Conservation (phyloP, 2,888 invertebrate species). For the Lysandra bellargus region DNA sequence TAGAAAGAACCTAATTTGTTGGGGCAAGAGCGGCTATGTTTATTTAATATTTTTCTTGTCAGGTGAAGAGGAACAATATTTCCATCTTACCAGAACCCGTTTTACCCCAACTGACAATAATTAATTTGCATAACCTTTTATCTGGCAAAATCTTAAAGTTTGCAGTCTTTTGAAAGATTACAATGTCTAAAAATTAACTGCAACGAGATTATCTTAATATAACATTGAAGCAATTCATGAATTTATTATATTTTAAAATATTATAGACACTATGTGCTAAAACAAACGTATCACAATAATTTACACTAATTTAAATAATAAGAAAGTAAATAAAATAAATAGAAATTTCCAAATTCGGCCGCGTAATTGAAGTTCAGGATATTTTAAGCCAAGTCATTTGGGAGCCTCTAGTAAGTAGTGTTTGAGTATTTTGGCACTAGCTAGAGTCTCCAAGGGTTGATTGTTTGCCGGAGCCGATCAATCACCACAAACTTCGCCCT, state of each 20-base stretch:
- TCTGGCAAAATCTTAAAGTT: background rate
- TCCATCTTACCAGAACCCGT: background rate
- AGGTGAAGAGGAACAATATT: background rate
- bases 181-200: background rate
- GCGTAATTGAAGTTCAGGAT: background rate
- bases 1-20: background rate
- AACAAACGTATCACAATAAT: conserved; percentile 29
- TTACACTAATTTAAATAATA: conserved; percentile 28
- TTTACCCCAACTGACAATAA: background rate
- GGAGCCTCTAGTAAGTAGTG: too few species aligned
- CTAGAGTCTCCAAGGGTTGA: too few species aligned
- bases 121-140: background rate
- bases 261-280: conserved; percentile 22
- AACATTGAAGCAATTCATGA: conserved; percentile 9
- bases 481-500: too few species aligned
- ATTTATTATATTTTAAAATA: conserved; percentile 4
- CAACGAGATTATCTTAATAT: background rate
- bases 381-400: too few species aligned
- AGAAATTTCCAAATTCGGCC: background rate
- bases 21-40: background rate
- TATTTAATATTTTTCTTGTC: background rate
- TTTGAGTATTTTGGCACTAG: too few species aligned
- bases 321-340: background rate
- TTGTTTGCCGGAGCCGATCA: too few species aligned
- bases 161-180: background rate